Percentiles rank a stretch among this genome's conserved stretches.
These are phyloP conservation scores for Liodrosophila aerea DNA, from an alignment of 2,888 invertebrate genomes.

Conservation along the genomic window DNA sequence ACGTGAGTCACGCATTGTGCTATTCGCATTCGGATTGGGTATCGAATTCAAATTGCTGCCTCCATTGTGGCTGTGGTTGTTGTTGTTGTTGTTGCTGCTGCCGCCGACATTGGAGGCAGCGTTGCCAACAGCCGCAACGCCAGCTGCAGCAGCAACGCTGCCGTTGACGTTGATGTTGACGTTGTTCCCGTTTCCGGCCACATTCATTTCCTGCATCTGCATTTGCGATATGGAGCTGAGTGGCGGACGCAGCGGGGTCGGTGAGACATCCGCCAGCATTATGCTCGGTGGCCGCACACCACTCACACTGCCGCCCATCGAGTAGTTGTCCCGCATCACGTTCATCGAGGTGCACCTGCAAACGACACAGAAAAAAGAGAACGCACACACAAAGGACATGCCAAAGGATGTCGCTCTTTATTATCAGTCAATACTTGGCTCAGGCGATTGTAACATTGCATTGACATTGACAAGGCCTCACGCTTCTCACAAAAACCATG, in stretches of 20 bases:
- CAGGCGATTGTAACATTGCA: slow-evolving; percentile 30
- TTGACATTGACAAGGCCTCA: slow-evolving; percentile 31
- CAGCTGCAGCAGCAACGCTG: slow-evolving; percentile 46
- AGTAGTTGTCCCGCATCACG: slow-evolving; percentile 89
- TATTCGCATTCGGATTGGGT: slow-evolving; percentile 6
- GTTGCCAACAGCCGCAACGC: too few species aligned
- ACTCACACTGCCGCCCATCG: slow-evolving; percentile 83
- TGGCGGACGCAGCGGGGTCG: slow-evolving; percentile 83
- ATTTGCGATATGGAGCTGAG: slow-evolving; percentile 81
- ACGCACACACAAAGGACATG: slow-evolving; percentile 3
- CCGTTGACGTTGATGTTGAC: slow-evolving; percentile 16
- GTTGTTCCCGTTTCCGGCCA: slow-evolving; percentile 39
- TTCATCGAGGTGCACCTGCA: slow-evolving; percentile 91
- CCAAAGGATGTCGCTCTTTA: slow-evolving; percentile 43
- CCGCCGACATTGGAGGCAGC: slow-evolving; percentile 10
- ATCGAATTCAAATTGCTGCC: slow-evolving; percentile 2
- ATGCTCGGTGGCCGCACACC: slow-evolving; percentile 83
- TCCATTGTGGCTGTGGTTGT: too few species aligned
- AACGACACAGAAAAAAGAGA: slow-evolving; percentile 12
- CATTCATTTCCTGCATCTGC: slow-evolving; percentile 81
- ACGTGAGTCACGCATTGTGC: slow-evolving; percentile 84
- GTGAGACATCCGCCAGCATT: slow-evolving; percentile 82
- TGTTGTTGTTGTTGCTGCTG: slow-evolving; percentile 7
- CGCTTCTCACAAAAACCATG: slow-evolving; percentile 35
- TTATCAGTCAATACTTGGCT: slow-evolving; percentile 16